Base-by-base conservation (phyloP, 2,113 vertebrate genomes). In the Phyllostomus hastatus region DNA sequence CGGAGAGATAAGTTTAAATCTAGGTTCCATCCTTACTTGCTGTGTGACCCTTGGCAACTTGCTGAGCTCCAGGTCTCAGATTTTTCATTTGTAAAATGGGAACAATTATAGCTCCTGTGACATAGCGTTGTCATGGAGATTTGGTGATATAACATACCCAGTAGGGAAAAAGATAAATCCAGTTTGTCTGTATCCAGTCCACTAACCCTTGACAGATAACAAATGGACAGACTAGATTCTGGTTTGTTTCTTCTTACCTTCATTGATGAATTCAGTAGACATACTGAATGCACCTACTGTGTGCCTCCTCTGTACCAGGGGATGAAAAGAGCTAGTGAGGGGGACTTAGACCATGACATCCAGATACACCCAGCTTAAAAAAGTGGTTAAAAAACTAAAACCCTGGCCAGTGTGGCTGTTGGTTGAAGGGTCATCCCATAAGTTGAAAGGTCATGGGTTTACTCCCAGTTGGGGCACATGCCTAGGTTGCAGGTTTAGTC, bases 71-170 rank as follows among this genome's bases (percentile, higher is more conserved):
- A 50, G 75, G 38, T 61, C 67, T 84, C 48, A 86, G 70, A 97
- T 84, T 88, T 38, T 43, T 82, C 41, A 86, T 80, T 28, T 93
- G 24, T 86, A 95, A 96, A 96, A 84, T 90, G 75, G 70, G 82
- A 91, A 88, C 76, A 95, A 35, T 81, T 81, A 83, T 31, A 95
- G 85, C 67, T 82, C 86, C 41, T 96, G n/a, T 70, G 82, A 91
- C 41, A 78, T 50, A 88, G 78, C 57, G 73, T 90, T 90, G 70
- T 48, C 72, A 90, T 61, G 48, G 91, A 90, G 72, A 85, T 81
- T 91, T 33, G 91, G 15, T 73, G 82, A 92, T 43, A 76, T 88
- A 70, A 70, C 38, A 87, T 90, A 84, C 7, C 54, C 22, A 84
- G 26, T 67, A 92, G n/a, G 33, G 46, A 85, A 76, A 92, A 92